Conservation (phyloP, 2,797 vertebrate genomes). For the Aeoliscus strigatus region DNA sequence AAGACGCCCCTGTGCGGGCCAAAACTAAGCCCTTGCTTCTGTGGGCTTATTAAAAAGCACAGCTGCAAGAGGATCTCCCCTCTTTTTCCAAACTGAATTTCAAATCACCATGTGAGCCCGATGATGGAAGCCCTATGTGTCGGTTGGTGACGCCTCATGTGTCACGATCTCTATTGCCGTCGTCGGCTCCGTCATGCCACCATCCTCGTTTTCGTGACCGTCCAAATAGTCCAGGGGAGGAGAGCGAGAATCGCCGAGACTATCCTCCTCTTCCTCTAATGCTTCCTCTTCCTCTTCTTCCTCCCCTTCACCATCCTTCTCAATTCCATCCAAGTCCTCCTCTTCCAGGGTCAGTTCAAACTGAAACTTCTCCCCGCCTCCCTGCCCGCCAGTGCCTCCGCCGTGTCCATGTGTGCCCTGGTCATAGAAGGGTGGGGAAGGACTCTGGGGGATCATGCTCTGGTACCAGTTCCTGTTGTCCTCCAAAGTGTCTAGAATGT, state of each 20-base stretch:
- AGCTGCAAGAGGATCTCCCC: conserved; percentile 72
- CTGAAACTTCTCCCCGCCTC: conserved; percentile 90
- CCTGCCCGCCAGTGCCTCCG: conserved; percentile 63
- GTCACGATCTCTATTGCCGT: conserved; percentile 82
- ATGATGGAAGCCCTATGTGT: conserved; percentile 82
- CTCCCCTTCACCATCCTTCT: conserved; percentile 71
- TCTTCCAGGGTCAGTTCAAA: conserved; percentile 96
- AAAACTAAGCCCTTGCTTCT: conserved; percentile 68
- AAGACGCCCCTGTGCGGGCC: conserved; percentile 71
- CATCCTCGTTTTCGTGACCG: conserved; percentile 62
- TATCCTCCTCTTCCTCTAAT: conserved; percentile 77
- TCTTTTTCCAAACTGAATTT: conserved; percentile 51
- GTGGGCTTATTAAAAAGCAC: conserved; percentile 77
- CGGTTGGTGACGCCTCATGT: conserved; percentile 87
- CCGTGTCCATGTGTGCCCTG: conserved; percentile 82
- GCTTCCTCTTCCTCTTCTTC: conserved; percentile 50
- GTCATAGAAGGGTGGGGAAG: conserved; percentile 91
- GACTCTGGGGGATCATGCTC: conserved; percentile 98
- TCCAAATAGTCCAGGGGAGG: conserved; percentile 63
- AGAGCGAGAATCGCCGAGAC: conserved; percentile 69
- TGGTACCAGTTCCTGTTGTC: conserved; percentile 99
- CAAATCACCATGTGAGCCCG: conserved; percentile 55
- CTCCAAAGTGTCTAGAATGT: conserved; percentile 95
- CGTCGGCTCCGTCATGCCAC: conserved; percentile 64
- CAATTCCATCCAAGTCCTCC: conserved; percentile 89